Evolutionary conservation across 2,888 invertebrate species (phyloP), one percentile per base, ranked within the genome.

Genomic region (Lysandra bellargus): DNA sequence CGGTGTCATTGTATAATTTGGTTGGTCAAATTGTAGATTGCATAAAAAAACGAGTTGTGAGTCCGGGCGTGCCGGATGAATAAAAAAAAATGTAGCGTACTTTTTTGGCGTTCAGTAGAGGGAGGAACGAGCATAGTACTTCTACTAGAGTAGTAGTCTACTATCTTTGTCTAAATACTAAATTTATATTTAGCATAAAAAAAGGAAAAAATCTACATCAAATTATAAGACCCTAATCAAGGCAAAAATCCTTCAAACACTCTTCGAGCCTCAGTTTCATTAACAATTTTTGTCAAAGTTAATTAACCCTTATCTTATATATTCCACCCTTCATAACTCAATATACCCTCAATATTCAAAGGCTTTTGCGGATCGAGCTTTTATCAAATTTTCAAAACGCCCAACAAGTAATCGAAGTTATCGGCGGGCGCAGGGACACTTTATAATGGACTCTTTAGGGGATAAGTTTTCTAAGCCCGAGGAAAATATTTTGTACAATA

Each of bases 321-420:
- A 75, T 30, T 49, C 49, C 49, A 49, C 75, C 49, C 75, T 23
- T 49, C 14, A 14, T 49, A 76, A 76, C 76, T 57, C 53, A 57
- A 76, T 57, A 57, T 33, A 53, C 12, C 57, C 17, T 44, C 23
- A 33, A 76, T 57, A 76, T 76, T 57, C 30, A 76, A 76, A 76
- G 33, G 53, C 76, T 30, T 76, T 53, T 53, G 23, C 53, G 76
- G 76, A 76, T 30, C 33, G 30, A 76, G 76, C 53, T 76, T 76
- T 76, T 76, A 76, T 76, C 76, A 57, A 76, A 76, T 76, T 76
- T 76, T 76, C 57, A 76, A 53, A 76, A 76, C 76, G 76, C 76
- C 33, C 57, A 69, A 76, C 76, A 76, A 76, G 76, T 76, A 76
- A 76, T 76, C 76, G 76, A 76, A 76, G 76, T 76, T 76, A 57